Percentiles rank a stretch among this genome's conserved stretches.
These are phyloP conservation scores for Pantherophis alleghaniensis DNA, from an alignment of 2,797 vertebrate genomes.

Conservation along the genomic window DNA sequence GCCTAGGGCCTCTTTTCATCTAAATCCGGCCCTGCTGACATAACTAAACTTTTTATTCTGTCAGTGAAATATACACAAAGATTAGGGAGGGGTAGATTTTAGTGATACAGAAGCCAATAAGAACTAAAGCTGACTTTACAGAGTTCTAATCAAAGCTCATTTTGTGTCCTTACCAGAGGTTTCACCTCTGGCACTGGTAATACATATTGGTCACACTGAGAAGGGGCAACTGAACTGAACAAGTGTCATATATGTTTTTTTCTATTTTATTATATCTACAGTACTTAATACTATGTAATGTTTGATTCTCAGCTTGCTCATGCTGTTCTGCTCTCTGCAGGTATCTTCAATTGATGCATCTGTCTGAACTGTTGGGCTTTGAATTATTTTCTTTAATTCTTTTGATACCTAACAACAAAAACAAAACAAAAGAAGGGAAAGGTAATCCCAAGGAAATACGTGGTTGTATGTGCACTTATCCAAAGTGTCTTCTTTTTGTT, in stretches of 20 bases:
- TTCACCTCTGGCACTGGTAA: slow-evolving; percentile 9
- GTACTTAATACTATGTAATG: not conserved
- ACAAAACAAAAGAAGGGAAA: not conserved
- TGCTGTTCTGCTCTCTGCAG: not conserved
- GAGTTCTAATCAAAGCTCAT: not conserved
- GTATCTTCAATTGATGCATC: not conserved
- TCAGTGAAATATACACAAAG: slow-evolving; percentile 43
- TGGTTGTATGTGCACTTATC: not conserved
- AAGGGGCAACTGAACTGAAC: not conserved
- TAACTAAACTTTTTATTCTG: slow-evolving; percentile 45
- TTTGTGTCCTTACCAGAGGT: slow-evolving; percentile 8
- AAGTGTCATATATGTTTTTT: not conserved
- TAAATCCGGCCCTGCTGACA: slow-evolving; percentile 49
- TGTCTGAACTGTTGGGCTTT: not conserved
- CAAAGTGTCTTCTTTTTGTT: not conserved
- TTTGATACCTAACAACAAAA: not conserved
- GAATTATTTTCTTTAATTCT: not conserved
- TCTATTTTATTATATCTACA: not conserved
- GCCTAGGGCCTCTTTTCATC: too few relatives aligned
- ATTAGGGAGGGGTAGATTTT: slow-evolving; percentile 1
- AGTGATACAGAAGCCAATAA: not conserved
- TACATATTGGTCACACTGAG: not conserved
- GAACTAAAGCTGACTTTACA: not conserved
- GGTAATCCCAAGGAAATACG: not conserved
- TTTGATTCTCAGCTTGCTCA: not conserved